phyloP scores from a whole-genome alignment of 2,113 vertebrate species.

The Corydoras sp. region DNA sequence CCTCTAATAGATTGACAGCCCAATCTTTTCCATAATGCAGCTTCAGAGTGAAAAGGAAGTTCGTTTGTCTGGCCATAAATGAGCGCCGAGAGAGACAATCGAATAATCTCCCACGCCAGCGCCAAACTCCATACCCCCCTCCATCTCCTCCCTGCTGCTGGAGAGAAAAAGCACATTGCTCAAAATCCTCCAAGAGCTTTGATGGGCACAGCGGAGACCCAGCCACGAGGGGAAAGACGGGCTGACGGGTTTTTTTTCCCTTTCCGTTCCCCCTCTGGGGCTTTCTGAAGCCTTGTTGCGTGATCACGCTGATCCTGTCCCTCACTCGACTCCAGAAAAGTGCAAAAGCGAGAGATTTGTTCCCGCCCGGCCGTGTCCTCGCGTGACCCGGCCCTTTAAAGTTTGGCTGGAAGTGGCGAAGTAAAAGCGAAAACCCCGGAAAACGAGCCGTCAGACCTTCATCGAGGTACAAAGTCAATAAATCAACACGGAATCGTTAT shows the following conservation, averaged over 20 bases:
- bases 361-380: conserved; percentile 26
- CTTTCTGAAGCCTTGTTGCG: conserved; percentile 28
- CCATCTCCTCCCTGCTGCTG: conserved; percentile 37
- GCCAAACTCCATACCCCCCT: conserved; percentile 26
- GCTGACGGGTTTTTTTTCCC: conserved; percentile 40
- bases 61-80: conserved; percentile 51
- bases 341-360: conserved; percentile 35
- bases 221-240: conserved; percentile 33
- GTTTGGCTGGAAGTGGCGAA: not conserved
- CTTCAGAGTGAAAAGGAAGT: conserved; percentile 41
- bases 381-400: conserved; percentile 14
- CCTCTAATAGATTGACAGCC: conserved; percentile 23
- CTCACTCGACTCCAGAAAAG: conserved; percentile 21
- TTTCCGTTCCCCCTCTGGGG: conserved; percentile 14
- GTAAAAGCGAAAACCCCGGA: not conserved
- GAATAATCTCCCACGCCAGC: conserved; percentile 40
- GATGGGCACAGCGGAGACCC: conserved; percentile 33
- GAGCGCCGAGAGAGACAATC: conserved; percentile 38
- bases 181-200: conserved; percentile 38
- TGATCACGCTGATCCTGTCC: conserved; percentile 24
- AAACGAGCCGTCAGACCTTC: not conserved
- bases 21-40: conserved; percentile 29
- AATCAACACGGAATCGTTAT: conserved; percentile 9
- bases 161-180: conserved; percentile 52
- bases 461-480: not conserved